Evolutionary conservation across 2,888 invertebrate species (phyloP).

Genomic region (Drosophila neotestacea): DNA sequence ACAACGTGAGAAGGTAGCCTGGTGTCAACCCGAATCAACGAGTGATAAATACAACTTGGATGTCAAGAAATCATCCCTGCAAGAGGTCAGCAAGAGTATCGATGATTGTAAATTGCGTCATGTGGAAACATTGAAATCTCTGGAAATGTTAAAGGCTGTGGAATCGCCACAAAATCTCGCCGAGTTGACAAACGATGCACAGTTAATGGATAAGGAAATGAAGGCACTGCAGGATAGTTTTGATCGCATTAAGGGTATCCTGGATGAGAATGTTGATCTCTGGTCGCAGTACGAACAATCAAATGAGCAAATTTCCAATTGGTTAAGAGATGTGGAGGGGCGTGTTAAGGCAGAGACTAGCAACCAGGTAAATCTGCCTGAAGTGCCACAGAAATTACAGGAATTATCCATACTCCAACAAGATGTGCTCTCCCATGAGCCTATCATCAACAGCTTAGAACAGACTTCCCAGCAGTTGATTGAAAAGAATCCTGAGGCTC

Average conservation of each 20-base stretch:
- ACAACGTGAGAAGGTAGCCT: constrained; percentile 94
- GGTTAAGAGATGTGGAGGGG: constrained; percentile 93
- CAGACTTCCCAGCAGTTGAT: constrained; percentile 90
- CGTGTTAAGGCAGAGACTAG: constrained; percentile 91
- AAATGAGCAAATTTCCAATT: constrained; percentile 90
- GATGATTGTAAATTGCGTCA: constrained; percentile 89
- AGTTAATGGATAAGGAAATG: constrained; percentile 90
- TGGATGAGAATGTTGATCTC: constrained; percentile 90
- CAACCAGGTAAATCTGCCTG: constrained; percentile 89
- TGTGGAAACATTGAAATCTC: constrained; percentile 89
- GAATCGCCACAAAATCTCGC: constrained; percentile 90
- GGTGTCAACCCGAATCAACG: constrained; percentile 95
- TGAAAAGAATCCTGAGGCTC: constrained; percentile 92
- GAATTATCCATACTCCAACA: constrained; percentile 88
- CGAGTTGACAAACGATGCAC: constrained; percentile 89
- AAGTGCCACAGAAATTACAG: constrained; percentile 89
- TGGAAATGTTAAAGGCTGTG: constrained; percentile 90
- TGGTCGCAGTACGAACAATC: constrained; percentile 93
- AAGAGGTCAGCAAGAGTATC: constrained; percentile 91
- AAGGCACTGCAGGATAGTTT: constrained; percentile 89
- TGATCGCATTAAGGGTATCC: constrained; percentile 88
- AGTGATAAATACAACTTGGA: constrained; percentile 97
- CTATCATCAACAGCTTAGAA: constrained; percentile 89
- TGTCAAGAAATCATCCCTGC: constrained; percentile 93
- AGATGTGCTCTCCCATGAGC: constrained; percentile 88